A percentile compares a stretch with the other conserved stretches of the same genome.
phyloP scores from a whole-genome alignment of 2,888 invertebrate species.

The Microchrysa polita region DNA sequence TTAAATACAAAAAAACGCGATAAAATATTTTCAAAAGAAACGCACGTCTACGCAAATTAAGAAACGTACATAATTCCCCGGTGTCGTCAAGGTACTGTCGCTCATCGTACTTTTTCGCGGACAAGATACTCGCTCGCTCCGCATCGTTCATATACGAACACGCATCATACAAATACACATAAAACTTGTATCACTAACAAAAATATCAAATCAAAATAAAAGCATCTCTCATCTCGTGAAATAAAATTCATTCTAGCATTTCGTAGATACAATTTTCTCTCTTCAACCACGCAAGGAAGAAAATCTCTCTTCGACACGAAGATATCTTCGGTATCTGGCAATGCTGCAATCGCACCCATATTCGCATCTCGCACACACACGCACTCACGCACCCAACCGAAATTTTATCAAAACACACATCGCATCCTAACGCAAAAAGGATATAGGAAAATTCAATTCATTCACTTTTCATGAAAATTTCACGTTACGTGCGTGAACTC shows the following conservation, averaged over 20 bases:
- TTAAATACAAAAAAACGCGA: too few species aligned
- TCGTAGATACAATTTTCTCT: slow-evolving; percentile 26
- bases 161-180: neutral
- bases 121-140: neutral
- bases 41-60: neutral
- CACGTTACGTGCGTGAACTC: too few species aligned
- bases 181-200: neutral
- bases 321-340: neutral
- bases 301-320: neutral
- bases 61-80: slow-evolving; percentile 22
- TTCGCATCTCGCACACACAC: neutral
- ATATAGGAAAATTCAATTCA: neutral
- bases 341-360: neutral
- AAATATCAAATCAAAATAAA: too few species aligned
- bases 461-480: neutral
- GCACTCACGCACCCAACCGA: neutral
- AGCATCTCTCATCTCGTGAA: neutral
- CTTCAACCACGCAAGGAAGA: neutral
- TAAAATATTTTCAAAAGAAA: neutral
- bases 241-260: neutral
- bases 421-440: too few species aligned
- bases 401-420: too few species aligned
- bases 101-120: too few species aligned
- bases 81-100: slow-evolving; percentile 28
- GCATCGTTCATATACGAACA: neutral